Evolutionary conservation across 2,113 vertebrate species (phyloP).

Genomic region (Actenoides hombroni): DNA sequence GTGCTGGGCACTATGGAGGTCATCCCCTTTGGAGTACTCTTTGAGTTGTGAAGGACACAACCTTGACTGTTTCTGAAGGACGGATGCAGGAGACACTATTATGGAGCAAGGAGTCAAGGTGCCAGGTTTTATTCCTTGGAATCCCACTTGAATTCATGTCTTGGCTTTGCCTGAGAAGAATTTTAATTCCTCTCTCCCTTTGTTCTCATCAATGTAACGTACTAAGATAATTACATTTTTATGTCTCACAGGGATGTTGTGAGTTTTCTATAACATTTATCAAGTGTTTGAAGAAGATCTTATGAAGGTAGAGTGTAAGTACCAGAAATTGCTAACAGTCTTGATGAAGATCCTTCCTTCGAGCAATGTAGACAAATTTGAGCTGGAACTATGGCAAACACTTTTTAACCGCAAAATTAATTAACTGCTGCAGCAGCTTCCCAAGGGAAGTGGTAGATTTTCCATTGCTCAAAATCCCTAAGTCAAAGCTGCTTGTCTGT

Average conservation of each 20-base stretch:
- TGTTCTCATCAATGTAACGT: not conserved
- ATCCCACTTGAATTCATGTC: not conserved
- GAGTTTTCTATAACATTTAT: conserved; percentile 35
- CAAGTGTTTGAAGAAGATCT: conserved; percentile 56
- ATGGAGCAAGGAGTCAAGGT: not conserved
- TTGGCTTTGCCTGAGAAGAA: not conserved
- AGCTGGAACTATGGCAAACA: not conserved
- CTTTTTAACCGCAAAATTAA: conserved; percentile 45
- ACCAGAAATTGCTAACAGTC: not conserved
- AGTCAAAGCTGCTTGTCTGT: not conserved
- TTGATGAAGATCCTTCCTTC: not conserved
- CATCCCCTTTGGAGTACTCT: not conserved
- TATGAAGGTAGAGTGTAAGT: conserved; percentile 25
- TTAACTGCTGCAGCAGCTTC: not conserved
- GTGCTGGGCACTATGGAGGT: not conserved
- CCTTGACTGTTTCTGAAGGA: not conserved
- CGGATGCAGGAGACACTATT: not conserved
- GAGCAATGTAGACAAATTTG: not conserved
- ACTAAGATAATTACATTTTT: conserved; percentile 42
- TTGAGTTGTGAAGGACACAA: not conserved
- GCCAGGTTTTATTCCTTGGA: not conserved
- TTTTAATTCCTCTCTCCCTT: conserved; percentile 28
- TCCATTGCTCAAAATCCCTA: not conserved
- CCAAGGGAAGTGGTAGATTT: not conserved
- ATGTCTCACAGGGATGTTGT: conserved; percentile 27